A percentile compares a stretch with the other conserved stretches of the same genome.
Evolutionary conservation across 2,797 vertebrate genomes (phyloP).

Genomic region (Muscicapa striata): DNA sequence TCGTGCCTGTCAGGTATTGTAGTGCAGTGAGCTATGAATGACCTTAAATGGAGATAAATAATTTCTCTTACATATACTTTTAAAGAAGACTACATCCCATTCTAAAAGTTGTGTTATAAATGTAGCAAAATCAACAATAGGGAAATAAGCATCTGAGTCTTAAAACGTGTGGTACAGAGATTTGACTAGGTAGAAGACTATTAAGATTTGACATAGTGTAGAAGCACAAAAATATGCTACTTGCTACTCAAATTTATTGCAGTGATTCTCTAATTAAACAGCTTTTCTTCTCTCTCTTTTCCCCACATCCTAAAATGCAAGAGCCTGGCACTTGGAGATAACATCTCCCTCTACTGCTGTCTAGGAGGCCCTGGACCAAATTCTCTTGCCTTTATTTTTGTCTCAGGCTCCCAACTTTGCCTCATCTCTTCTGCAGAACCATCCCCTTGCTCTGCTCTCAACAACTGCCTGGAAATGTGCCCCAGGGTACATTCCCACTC

Average conservation of each 20-base stretch:
- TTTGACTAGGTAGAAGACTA: neutral
- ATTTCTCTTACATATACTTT: neutral
- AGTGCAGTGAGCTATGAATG: neutral
- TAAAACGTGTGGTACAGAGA: neutral
- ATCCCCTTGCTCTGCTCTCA: neutral
- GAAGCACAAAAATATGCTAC: neutral
- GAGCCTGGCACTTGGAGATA: neutral
- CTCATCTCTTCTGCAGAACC: neutral
- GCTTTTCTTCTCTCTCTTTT: neutral
- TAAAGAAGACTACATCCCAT: neutral
- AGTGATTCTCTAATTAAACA: neutral
- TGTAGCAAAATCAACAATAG: neutral
- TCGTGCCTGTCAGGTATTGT: accelerated
- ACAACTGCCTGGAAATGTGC: neutral
- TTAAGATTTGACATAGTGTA: neutral
- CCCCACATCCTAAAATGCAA: neutral
- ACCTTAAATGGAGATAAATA: neutral
- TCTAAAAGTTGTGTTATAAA: neutral
- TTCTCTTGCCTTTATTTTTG: neutral
- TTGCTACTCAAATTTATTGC: neutral
- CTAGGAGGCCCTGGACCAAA: neutral
- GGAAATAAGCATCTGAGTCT: neutral
- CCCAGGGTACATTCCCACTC: neutral
- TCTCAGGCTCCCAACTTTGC: neutral
- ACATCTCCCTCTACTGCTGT: neutral